Evolutionary conservation across 2,797 vertebrate species (phyloP).

Genomic region (Sebastes kiyomatsui): DNA sequence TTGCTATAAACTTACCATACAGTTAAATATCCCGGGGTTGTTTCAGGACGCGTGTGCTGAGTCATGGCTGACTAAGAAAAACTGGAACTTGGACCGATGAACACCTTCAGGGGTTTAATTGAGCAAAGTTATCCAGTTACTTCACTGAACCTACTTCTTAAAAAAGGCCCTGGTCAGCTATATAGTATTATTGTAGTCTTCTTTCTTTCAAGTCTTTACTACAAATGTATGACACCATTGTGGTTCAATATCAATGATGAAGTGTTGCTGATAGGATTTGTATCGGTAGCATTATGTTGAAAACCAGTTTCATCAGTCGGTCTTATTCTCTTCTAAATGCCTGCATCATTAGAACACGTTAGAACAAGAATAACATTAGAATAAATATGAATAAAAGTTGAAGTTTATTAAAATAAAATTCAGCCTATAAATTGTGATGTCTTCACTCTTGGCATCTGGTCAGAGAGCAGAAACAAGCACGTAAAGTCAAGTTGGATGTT

Average conservation of each 20-base stretch:
- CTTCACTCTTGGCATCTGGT: neutral
- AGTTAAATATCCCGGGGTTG: neutral
- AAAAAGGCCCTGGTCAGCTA: no score
- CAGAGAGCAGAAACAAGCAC: neutral
- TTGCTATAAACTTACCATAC: neutral
- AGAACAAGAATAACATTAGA: neutral
- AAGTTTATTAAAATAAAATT: neutral
- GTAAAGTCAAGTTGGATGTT: neutral
- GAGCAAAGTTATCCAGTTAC: neutral
- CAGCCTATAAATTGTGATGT: neutral
- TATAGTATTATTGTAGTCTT: no score
- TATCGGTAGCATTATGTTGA: neutral
- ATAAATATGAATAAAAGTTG: neutral
- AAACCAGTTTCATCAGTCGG: neutral
- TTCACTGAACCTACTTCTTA: neutral
- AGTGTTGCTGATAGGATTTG: neutral
- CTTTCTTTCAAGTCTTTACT: rapidly evolving
- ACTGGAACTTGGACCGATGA: neutral
- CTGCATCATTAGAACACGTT: no score
- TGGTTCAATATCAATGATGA: neutral
- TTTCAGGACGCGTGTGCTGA: neutral
- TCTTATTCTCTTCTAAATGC: neutral
- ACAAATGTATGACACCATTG: neutral
- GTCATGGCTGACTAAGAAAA: neutral
- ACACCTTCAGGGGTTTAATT: neutral